phyloP scores from a whole-genome alignment of 2,113 vertebrate species.

The Bolborhynchus lineola region DNA sequence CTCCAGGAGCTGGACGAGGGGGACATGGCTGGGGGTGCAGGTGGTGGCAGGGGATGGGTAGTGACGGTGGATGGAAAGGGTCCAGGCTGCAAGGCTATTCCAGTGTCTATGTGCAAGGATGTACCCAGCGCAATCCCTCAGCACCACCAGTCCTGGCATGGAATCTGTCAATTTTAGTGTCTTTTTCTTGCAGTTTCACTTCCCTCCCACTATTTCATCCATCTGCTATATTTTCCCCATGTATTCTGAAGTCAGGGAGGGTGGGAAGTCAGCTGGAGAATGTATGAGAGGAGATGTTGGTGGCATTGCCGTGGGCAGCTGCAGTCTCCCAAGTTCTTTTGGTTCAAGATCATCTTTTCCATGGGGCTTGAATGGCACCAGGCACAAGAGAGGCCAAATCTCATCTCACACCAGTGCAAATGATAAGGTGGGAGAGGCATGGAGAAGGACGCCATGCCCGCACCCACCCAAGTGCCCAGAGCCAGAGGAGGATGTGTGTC shows the following conservation, averaged over 20 bases:
- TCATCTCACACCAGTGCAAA: neutral
- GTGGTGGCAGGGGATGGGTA: neutral
- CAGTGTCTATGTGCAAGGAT: neutral
- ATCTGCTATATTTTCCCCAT: accelerated
- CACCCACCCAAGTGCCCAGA: neutral
- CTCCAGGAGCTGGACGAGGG: neutral
- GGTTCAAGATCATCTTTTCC: neutral
- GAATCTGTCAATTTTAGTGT: accelerated
- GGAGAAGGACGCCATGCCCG: neutral
- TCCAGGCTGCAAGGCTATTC: too few species aligned
- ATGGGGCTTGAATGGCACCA: neutral
- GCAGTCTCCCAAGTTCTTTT: neutral
- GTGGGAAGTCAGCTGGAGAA: neutral
- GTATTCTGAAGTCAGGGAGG: neutral
- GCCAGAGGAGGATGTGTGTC: slow-evolving; percentile 40
- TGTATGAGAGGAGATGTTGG: neutral
- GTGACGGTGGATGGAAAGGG: neutral
- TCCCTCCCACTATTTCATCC: neutral
- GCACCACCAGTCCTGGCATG: neutral
- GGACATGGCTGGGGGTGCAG: accelerated
- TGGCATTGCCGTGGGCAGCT: neutral
- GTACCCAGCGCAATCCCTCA: neutral
- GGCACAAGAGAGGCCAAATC: neutral
- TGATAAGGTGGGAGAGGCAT: slow-evolving; percentile 31
- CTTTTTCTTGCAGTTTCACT: neutral